Evolutionary conservation across 1,140 invertebrate species (phyloP).

Genomic region (Popillia japonica): DNA sequence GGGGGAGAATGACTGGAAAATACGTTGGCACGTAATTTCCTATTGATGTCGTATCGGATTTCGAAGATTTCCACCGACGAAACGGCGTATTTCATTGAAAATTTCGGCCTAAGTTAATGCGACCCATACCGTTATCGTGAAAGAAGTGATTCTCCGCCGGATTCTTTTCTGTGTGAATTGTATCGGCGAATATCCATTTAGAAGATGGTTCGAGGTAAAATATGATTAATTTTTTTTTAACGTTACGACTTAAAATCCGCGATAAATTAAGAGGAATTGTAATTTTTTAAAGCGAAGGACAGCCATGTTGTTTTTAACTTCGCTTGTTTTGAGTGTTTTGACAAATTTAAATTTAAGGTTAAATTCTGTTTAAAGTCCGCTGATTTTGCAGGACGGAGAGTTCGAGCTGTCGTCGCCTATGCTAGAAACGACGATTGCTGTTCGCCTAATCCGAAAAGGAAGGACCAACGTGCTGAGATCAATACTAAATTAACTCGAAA

Average conservation of each 20-base stretch:
- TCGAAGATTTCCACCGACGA: neutral
- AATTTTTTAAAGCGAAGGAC: neutral
- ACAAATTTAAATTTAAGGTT: neutral
- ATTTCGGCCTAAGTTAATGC: neutral
- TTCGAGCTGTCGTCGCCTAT: constrained; percentile 29
- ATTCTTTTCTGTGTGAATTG: neutral
- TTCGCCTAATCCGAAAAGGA: constrained; percentile 28
- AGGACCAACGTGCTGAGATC: constrained; percentile 11
- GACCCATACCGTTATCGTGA: neutral
- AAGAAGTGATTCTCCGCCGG: neutral
- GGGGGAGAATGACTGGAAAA: neutral
- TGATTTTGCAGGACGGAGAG: constrained; percentile 33
- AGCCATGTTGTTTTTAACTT: constrained; percentile 36
- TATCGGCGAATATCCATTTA: neutral
- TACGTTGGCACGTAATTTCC: neutral
- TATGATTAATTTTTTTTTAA: neutral
- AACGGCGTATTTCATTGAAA: neutral
- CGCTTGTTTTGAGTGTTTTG: constrained; percentile 16
- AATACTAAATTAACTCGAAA: constrained; percentile 24
- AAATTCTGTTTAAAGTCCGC: neutral
- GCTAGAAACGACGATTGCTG: constrained; percentile 1
- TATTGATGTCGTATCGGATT: neutral
- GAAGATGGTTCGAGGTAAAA: constrained; percentile 12
- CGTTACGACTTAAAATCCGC: neutral
- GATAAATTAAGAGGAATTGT: neutral